Percentiles rank a stretch among this genome's conserved stretches.
Evolutionary conservation across 1,140 invertebrate genomes (phyloP).

Genomic region (Microplitis demolitor): DNA sequence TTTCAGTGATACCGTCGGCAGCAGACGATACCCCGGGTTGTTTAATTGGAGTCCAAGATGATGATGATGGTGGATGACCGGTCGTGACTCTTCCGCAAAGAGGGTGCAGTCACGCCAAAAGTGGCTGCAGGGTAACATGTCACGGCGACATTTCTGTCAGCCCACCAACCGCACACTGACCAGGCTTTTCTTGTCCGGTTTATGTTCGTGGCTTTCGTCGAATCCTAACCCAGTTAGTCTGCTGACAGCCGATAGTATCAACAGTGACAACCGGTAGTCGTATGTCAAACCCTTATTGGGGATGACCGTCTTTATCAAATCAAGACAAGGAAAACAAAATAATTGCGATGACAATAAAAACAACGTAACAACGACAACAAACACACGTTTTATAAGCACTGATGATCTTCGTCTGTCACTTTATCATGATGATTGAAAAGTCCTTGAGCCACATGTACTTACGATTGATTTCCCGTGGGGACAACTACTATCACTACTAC

Average conservation of each 20-base stretch:
- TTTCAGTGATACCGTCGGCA: slow-evolving; percentile 45
- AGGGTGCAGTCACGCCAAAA: slow-evolving; percentile 47
- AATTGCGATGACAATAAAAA: neutral
- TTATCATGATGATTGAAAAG: neutral
- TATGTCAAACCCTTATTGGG: no score
- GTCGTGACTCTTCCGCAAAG: slow-evolving; percentile 40
- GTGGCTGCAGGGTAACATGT: slow-evolving; percentile 55
- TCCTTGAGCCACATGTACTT: neutral
- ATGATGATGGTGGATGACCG: slow-evolving; percentile 33
- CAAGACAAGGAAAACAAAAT: neutral
- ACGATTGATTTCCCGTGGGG: slow-evolving; percentile 19
- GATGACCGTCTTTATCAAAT: no score
- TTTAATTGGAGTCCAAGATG: slow-evolving; percentile 26
- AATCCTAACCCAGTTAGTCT: no score
- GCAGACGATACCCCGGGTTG: slow-evolving; percentile 35
- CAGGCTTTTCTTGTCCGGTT: neutral
- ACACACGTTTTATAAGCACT: neutral
- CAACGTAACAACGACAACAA: neutral
- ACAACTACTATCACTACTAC: neutral
- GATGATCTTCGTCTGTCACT: neutral
- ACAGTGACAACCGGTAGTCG: no score
- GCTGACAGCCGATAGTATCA: no score
- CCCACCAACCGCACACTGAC: neutral
- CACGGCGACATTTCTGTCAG: slow-evolving; percentile 49
- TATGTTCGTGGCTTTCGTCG: no score